Percentiles rank a stretch among this genome's conserved stretches.
phyloP scores from a whole-genome alignment of 2,113 vertebrate genomes.

The Chamaetylas fuelleborni region DNA sequence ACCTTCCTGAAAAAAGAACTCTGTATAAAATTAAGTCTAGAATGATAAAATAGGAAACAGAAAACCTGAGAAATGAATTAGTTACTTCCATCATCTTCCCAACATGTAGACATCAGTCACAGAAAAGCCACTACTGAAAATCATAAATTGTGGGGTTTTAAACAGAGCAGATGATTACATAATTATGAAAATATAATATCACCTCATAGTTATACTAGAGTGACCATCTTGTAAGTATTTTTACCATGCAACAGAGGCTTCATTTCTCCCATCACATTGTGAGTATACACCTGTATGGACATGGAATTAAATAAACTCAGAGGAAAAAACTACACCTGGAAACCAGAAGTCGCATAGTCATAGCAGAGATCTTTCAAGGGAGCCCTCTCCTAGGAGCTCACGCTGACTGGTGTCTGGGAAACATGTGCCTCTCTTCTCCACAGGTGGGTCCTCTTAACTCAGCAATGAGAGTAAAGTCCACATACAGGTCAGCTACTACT shows the following conservation, averaged over 20 bases:
- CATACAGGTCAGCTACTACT: neutral
- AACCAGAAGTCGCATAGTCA: neutral
- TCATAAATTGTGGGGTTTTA: neutral
- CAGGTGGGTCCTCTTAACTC: neutral
- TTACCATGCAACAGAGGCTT: neutral
- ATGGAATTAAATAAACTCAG: neutral
- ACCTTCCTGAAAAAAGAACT: neutral
- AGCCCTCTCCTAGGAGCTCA: rapidly evolving
- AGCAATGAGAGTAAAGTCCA: neutral
- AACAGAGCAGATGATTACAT: neutral
- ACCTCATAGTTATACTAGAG: neutral
- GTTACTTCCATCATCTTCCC: neutral
- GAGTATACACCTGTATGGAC: neutral
- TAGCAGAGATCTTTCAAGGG: neutral
- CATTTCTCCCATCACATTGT: neutral
- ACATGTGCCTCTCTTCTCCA: neutral
- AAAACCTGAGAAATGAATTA: neutral
- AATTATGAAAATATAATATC: neutral
- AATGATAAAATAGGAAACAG: neutral
- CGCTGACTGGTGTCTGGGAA: neutral
- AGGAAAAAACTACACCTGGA: neutral
- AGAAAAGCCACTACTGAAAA: neutral
- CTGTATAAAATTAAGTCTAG: neutral
- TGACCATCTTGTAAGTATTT: neutral
- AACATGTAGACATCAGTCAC: neutral